Evolutionary conservation across 2,797 vertebrate species (phyloP), one percentile per base, ranked within the genome.

Genomic region (Cirrhinus molitorella): DNA sequence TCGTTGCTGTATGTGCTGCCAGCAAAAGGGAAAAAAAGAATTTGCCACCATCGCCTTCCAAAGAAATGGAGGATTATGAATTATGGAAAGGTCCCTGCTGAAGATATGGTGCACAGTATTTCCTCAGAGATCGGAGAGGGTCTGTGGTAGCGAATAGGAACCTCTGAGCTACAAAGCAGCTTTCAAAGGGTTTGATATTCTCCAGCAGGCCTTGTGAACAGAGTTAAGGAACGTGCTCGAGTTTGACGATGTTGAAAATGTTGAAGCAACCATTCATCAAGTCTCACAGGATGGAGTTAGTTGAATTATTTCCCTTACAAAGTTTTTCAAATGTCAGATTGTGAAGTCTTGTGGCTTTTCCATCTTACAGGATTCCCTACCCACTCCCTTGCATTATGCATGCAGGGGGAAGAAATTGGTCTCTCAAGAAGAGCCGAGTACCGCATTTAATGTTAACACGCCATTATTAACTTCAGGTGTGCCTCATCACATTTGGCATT

Each of bases 61-160:
- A 40, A 81, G 71, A 86, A 88, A 87, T 78, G 45, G 79, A 81
- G 83, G 85, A 85, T 78, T 87, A 85, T 87, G 61, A 83, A 87
- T 88, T 86, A 87, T 87, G 80, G 79, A 87, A 87, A 86, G 83
- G 77, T 72, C 72, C 28, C 67, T 53, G 74, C 80, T 81, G 76
- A 83, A 85, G 78, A 81, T 81, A 45, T 80, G 66, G 65, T 40
- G 16, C 53, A 80, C 59, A 63, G 51, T 78, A 79, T 83, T 81
- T 76, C 63, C 83, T 75, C 59, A 67, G 34, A 85, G 74, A 80
- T 77, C 51, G 66, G 73, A 75, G 74, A 65, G 49, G 70, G 51
- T 28, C 40, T 68, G 55, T 11, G 51, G 63, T 68, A 68, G 81
- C 9, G 65, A 77, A 68, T 40, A 10, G 72, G 73, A 65, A 83